Base-by-base conservation (phyloP, 1,140 invertebrate genomes). In the Tetranychus urticae region DNA sequence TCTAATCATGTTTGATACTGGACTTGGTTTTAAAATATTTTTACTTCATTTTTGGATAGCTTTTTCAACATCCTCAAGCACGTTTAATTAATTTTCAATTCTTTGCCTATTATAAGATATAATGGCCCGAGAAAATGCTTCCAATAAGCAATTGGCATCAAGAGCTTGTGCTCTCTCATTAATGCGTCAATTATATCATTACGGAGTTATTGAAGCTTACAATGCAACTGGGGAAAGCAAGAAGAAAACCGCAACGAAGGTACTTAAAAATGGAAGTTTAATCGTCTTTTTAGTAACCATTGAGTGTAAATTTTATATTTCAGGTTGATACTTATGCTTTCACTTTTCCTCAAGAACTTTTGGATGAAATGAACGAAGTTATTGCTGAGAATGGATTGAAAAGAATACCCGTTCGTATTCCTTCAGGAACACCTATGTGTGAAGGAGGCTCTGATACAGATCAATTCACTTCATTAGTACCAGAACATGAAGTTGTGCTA, bases 141-240 rank as follows among this genome's bases (percentile, higher is more conserved):
- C 90, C 1, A 97, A 91, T 69, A 97, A 97, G 68, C 91, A 96
- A 73, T 82, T 83, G 1, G 91, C 94, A 0, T 93, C 89, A 66
- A 94, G 96, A 74, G 88, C 85, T 42, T 97, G 92, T 72, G 92
- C 93, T 2, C 72, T 98, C 8, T 96, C 91, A 0, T 72, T 97
- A 13, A 88, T 97, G 0, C 74, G 93, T 14, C 92, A 98, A 70
- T 72, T 98, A 3, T 97, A 83, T 71, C 92, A 97, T 78, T 78
- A 96, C 56, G 84, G 85, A 62, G 84, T 94, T 1, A 89, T 97
- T 64, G 89, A 93, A 72, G 78, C 88, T 1, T 92, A 82, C 71
- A 78, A 77, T 64, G 67, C 69, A 61, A 71, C 73, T n/a, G 88
- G 88, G 2, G 82, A 83, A 1, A 73, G 88, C 4, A 94, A 93